Percentiles rank a stretch among this genome's conserved stretches.
phyloP scores from a whole-genome alignment of 2,113 vertebrate genomes.

The Dipodomys spectabilis region DNA sequence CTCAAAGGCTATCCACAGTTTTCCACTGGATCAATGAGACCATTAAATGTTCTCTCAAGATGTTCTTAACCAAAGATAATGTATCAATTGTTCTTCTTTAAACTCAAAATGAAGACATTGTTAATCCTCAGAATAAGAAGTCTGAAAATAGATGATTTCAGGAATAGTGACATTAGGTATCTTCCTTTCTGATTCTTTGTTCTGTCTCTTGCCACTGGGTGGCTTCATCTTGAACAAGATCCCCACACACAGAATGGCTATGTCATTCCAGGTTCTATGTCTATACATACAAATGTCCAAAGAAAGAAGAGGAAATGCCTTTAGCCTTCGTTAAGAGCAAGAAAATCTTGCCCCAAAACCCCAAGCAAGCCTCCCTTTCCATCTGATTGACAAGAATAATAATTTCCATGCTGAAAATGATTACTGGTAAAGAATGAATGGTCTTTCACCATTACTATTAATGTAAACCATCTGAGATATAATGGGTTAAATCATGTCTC shows the following conservation, averaged over 20 bases:
- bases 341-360: neutral
- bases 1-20: neutral
- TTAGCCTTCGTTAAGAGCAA: neutral
- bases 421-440: neutral
- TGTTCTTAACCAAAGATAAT: neutral
- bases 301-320: neutral
- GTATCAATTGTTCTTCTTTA: neutral
- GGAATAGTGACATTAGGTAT: neutral
- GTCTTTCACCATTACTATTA: neutral
- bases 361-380: neutral
- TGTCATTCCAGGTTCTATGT: neutral
- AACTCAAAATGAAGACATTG: neutral
- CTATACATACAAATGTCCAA: neutral
- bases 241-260: neutral
- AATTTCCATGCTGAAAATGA: neutral
- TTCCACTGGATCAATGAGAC: neutral
- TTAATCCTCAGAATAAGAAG: neutral
- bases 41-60: slow-evolving; percentile 24
- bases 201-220: neutral
- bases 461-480: neutral
- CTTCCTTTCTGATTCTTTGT: neutral
- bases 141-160: neutral
- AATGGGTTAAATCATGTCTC: neutral
- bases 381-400: neutral
- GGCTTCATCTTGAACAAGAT: neutral